phyloP scores from a whole-genome alignment of 2,797 vertebrate genomes.

The Micromesistius poutassou region DNA sequence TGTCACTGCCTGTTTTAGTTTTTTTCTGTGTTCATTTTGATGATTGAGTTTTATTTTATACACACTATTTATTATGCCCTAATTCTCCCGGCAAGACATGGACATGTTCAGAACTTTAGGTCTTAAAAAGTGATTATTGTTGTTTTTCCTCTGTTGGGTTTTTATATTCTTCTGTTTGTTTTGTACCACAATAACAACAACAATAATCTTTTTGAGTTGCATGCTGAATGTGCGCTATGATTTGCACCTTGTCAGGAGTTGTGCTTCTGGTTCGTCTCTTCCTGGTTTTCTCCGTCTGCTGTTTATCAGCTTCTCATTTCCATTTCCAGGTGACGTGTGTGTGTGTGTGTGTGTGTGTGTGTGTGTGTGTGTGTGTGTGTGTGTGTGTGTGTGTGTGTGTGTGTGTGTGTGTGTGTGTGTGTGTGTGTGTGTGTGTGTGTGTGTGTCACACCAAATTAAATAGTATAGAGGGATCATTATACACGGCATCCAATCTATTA shows the following conservation, averaged over 20 bases:
- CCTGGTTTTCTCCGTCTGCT: too few relatives aligned
- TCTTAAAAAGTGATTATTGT: neutral
- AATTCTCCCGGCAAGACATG: neutral
- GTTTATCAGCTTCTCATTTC: neutral
- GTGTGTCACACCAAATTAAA: neutral
- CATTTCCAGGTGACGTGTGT: neutral
- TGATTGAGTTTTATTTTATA: neutral
- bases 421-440: slow-evolving; percentile 9
- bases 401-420: slow-evolving; percentile 1
- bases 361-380: slow-evolving; percentile 5
- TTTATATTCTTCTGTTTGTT: neutral
- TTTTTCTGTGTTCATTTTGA: neutral
- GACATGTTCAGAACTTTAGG: neutral
- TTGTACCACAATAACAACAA: neutral
- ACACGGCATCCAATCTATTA: neutral
- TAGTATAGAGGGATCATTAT: too few relatives aligned
- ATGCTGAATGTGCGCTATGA: neutral
- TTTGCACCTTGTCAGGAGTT: neutral
- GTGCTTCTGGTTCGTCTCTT: neutral
- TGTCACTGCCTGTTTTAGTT: neutral
- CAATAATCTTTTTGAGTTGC: neutral
- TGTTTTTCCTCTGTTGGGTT: neutral
- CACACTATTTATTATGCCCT: neutral
- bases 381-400: neutral
- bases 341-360: slow-evolving; percentile 6